phyloP scores from a whole-genome alignment of 2,888 invertebrate genomes.

The Diachrysia chrysitis region DNA sequence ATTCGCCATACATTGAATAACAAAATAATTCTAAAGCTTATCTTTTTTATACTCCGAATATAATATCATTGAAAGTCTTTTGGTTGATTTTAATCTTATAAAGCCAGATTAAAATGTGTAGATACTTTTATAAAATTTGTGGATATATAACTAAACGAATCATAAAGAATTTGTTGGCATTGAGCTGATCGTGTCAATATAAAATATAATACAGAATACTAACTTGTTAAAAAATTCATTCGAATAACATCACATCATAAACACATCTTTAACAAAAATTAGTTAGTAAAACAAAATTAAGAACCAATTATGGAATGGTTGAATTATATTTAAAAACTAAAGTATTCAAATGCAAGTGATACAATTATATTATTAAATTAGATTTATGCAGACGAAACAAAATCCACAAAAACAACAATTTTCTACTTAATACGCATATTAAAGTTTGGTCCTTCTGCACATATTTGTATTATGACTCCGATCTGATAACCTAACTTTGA shows the following conservation, averaged over 20 bases:
- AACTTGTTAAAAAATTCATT: not conserved
- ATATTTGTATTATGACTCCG: not conserved
- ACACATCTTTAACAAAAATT: too few relatives aligned
- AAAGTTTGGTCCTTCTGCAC: conserved; percentile 22
- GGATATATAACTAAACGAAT: conserved; percentile 21
- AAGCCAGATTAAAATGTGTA: conserved; percentile 19
- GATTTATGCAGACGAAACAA: too few relatives aligned
- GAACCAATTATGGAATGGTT: too few relatives aligned
- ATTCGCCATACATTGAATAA: not conserved
- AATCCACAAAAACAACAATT: too few relatives aligned
- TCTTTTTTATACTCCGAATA: conserved; percentile 19
- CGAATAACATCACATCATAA: not conserved
- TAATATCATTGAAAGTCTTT: conserved; percentile 17
- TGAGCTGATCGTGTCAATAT: conserved; percentile 13
- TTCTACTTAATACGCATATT: too few relatives aligned
- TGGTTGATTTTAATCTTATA: conserved; percentile 26
- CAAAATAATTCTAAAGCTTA: not conserved
- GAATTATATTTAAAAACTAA: too few relatives aligned
- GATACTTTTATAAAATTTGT: conserved; percentile 37
- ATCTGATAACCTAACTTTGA: conserved; percentile 18
- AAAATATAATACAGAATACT: not conserved
- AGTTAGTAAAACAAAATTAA: too few relatives aligned
- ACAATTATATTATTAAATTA: too few relatives aligned
- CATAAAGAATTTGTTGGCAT: conserved; percentile 25
- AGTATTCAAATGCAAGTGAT: too few relatives aligned